Percentiles rank a stretch among this genome's conserved stretches.
phyloP scores from a whole-genome alignment of 2,113 vertebrate genomes.

The Camelus dromedarius region DNA sequence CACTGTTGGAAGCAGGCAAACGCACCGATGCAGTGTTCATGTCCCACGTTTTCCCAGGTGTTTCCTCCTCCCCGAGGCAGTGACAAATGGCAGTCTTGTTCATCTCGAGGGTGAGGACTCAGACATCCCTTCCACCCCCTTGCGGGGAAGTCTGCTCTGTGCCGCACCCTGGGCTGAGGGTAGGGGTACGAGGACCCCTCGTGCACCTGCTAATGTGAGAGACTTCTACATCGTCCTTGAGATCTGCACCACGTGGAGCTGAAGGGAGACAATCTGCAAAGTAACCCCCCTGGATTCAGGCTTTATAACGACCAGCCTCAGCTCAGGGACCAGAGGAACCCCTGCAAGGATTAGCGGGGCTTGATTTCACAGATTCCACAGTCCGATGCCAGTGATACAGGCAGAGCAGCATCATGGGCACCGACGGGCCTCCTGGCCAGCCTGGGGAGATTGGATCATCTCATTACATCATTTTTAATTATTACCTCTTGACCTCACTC shows the following conservation, averaged over 20 bases:
- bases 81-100: background rate
- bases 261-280: background rate
- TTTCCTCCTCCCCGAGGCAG: background rate
- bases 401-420: constrained; percentile 48
- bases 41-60: background rate
- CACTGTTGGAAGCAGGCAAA: background rate
- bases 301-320: background rate
- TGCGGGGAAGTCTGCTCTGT: background rate
- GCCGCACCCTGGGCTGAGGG: accelerated
- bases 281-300: background rate
- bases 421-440: constrained; percentile 69
- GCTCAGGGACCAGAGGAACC: constrained; percentile 28
- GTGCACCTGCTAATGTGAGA: background rate
- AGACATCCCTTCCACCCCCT: background rate
- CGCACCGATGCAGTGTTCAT: background rate
- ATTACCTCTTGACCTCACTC: constrained; percentile 79
- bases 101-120: background rate
- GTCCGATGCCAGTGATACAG: constrained; percentile 42
- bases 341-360: constrained; percentile 32
- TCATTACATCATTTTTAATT: constrained; percentile 80
- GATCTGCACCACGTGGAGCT: background rate
- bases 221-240: background rate
- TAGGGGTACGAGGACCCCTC: no score
- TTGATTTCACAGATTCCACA: constrained; percentile 54
- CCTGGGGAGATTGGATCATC: constrained; percentile 71